Evolutionary conservation across 2,888 invertebrate species (phyloP), one percentile per base, ranked within the genome.

Genomic region (Tiliacea aurago): DNA sequence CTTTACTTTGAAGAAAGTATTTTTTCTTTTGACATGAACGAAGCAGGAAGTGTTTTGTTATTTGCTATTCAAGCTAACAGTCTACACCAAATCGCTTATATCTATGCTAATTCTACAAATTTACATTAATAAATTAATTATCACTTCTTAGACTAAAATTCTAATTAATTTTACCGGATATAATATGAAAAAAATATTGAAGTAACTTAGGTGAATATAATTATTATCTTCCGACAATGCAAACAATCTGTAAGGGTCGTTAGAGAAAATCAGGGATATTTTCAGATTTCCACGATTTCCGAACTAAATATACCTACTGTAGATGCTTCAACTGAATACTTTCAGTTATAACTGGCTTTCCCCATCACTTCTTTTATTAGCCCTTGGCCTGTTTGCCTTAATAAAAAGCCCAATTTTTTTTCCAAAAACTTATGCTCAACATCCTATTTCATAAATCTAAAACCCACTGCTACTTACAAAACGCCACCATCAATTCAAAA

Each of bases 391-490:
- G 28, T 28, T 28, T 28, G 28, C 28, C 28, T 28, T 2, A 28
- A 28, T 28, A 28, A 28, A 28, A 41, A 43, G 18, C 9, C 1
- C 18, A 3, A 0, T 9, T 45, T 49, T 15, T 20, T 9, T 33
- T 13, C 10, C 23, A 49, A 62, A 61, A 56, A 37, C 20, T 13
- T 9, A n/a, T 33, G 5, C 20, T 33, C 4, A 23, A 20, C 7
- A 41, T 37, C 3, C 4, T 7, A 20, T 51, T 56, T 45, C 23
- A 43, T 15, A 63, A 53, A 47, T 28, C 43, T 37, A 7, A 47
- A 78, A 23, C 64, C 63, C n/a, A 45, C 79, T 72, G 41, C 51
- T 58, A 72, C 70, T 73, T 64, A 79, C 33, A 47, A 43, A 64
- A 56, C 6, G 47, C 28, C 13, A 70, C 65, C 59, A 53, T 78